Base-by-base conservation (phyloP, 1,140 invertebrate species). In the Drosophila kanapiae region DNA sequence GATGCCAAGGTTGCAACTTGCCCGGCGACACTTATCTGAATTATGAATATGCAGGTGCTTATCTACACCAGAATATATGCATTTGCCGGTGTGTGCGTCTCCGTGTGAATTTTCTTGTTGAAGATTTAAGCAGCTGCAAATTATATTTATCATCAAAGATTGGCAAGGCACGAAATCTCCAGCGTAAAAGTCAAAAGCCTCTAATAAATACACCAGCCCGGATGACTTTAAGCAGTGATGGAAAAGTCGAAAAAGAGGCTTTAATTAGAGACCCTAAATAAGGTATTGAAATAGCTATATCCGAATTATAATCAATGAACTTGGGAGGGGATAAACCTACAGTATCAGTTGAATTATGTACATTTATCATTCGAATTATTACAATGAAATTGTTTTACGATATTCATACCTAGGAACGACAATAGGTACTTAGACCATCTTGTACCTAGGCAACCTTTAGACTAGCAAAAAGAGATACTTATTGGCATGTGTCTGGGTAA, bases 31-130 rank as follows among this genome's bases (percentile, higher is more conserved):
- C 80, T 87, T 88, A 88, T 88, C 85, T 90, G 61, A 84, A 77
- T 90, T 85, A 90, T 90, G 85, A 88, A 88, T 88, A 90, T 88
- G 81, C 85, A 90, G 81, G 85, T 81, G 75, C 85, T 85, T 85
- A 90, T 85, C 85, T 67, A 49, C 23, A 23, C 35, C 60, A 31
- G 58, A 56, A 47, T 62, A 31, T 57, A 29, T 49, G 14, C 35
- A 29, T 48, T 33, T 51, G 27, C 33, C n/a, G 16, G 11, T 62
- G 59, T 59, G 23, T 40, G 49, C 16, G 23, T 18, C 27, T 23
- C 40, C 27, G 65, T 68, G 27, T 33, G 13, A 53, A 53, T 35
- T 14, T n/a, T 14, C 53, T 18, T 60, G 62, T 54, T 60, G 31
- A 83, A 77, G 74, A 87, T 81, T 84, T 87, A 75, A 72, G 42